Percentiles rank a stretch among this genome's conserved stretches.
Evolutionary conservation across 2,888 invertebrate species (phyloP).

Genomic region (Drosophila vallismaia): DNA sequence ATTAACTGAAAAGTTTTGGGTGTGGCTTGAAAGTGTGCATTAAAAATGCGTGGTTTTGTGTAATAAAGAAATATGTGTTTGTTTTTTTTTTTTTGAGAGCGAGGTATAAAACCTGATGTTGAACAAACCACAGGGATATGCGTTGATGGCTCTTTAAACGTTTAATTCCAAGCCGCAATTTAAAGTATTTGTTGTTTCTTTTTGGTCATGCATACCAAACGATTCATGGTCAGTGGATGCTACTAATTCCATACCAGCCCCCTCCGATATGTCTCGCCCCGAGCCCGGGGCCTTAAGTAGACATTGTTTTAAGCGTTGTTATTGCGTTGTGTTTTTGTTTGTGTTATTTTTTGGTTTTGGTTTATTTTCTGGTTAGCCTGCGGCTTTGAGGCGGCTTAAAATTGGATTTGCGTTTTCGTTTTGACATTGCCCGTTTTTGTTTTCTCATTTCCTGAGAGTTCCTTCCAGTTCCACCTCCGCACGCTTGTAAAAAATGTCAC

Average conservation of each 20-base stretch:
- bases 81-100: neutral
- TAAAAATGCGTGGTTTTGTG: neutral
- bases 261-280: neutral
- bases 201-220: slow-evolving; percentile 48
- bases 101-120: neutral
- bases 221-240: slow-evolving; percentile 52
- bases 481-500: slow-evolving; percentile 73
- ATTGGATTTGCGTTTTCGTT: slow-evolving; percentile 73
- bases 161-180: slow-evolving; percentile 57
- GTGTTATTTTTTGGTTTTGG: slow-evolving; percentile 31
- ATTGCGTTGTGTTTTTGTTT: slow-evolving; percentile 39
- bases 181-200: slow-evolving; percentile 21
- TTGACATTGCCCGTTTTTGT: slow-evolving; percentile 52
- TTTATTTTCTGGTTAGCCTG: slow-evolving; percentile 57
- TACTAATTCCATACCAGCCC: neutral
- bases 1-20: slow-evolving; percentile 25
- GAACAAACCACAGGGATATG: neutral
- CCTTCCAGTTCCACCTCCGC: slow-evolving; percentile 28
- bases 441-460: slow-evolving; percentile 20
- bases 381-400: slow-evolving; percentile 73
- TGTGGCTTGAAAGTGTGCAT: neutral
- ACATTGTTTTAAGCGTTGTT: slow-evolving; percentile 61
- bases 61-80: neutral
- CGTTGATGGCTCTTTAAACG: slow-evolving; percentile 32
- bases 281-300: slow-evolving; percentile 60